Evolutionary conservation across 2,113 vertebrate genomes (phyloP).

Genomic region (Cercocebus atys): DNA sequence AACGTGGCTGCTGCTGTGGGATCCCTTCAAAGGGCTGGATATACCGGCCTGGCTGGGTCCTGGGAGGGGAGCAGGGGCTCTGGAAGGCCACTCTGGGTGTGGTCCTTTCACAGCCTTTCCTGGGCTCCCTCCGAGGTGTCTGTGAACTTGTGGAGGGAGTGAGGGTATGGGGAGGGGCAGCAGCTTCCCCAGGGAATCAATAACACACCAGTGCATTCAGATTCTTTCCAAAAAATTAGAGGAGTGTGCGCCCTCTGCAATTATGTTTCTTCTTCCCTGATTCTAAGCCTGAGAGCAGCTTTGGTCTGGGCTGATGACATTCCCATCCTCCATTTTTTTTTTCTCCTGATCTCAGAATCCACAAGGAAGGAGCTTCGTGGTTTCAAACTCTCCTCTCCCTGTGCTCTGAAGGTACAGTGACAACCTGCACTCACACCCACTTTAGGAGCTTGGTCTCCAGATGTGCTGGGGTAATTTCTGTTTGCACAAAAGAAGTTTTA

Average conservation of each 20-base stretch:
- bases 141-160: neutral
- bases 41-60: neutral
- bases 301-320: too few relatives aligned
- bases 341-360: rapidly evolving
- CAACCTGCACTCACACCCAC: rapidly evolving
- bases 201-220: rapidly evolving
- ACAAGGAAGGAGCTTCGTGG: neutral
- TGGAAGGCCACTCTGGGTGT: neutral
- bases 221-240: neutral
- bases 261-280: neutral
- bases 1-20: neutral
- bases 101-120: neutral
- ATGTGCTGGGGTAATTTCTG: neutral
- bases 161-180: neutral
- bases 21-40: too few relatives aligned
- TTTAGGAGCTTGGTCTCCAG: neutral
- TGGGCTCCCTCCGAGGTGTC: neutral
- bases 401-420: neutral
- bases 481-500: neutral
- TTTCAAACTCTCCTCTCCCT: neutral
- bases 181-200: neutral
- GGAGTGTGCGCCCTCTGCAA: neutral
- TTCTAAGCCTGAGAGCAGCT: neutral
- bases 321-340: rapidly evolving
- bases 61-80: neutral